Evolutionary conservation across 2,113 vertebrate genomes (phyloP), one percentile per base, ranked within the genome.

Genomic region (Lichenostomus cassidix): DNA sequence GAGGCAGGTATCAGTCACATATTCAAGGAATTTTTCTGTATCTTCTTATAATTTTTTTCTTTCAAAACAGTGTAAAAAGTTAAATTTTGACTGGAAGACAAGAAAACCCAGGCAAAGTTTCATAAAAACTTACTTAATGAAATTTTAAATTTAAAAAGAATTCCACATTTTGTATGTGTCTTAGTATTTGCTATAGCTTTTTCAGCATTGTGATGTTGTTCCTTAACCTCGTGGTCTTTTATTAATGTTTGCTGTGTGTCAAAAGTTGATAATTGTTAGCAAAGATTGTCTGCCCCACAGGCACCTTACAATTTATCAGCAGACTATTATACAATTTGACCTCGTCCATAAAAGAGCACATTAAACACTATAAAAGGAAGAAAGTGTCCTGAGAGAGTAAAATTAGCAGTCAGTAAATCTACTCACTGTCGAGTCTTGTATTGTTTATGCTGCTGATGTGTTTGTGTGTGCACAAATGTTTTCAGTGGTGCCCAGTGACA

Each of bases 231-330:
- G 10, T 12, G 20, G 56, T 76, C 21, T 89, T 84, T 87, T 75
- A 91, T 78, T 87, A 93, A 90, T 90, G 31, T 94, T 97, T 95
- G 49, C 35, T 93, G 12, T 50, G 24, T 82, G 91, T 94, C 58
- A 87, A 29, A 95, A 84, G 49, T 84, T 92, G 41, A 12, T 87
- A 92, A 89, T 91, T 83, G 75, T 70, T 94, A 87, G 77, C 75
- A 92, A 91, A 83, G 41, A 93, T 74, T 3, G 0, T 89, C 65
- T 96, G 73, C 83, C 70, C 92, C 83, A 90, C 41, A 89, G 80
- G 65, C 83, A 94, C 39, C 88, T 92, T 89, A 39, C 68, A 81
- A 64, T 90, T 71, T 87, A 83, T 93, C 90, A 95, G 47, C 24
- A 68, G 41, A n/a, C 33, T 82, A 28, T 81, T 94, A 83, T 44